Base-by-base conservation (phyloP, 2,888 invertebrate species). In the Cremastinae sp. region DNA sequence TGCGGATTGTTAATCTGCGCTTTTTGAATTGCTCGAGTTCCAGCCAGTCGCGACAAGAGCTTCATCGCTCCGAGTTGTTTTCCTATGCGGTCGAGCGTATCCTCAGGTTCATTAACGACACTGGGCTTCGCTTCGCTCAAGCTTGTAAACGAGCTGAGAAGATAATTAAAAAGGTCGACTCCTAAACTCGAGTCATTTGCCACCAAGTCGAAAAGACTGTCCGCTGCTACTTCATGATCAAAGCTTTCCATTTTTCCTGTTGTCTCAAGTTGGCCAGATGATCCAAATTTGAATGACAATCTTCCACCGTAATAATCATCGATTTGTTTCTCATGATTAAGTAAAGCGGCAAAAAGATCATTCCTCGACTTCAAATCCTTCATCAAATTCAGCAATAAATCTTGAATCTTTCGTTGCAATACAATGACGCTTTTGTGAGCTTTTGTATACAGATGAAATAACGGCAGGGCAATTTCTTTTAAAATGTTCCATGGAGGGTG, bases 121-220 rank as follows among this genome's bases (percentile, higher is more conserved):
- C n/a, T n/a, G n/a, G n/a, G n/a, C n/a, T n/a, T n/a, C n/a, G n/a
- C 61, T 12, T 83, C 70, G 55, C 69, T 75, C 56, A 79, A 70
- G 28, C 55, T 72, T 0, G 82, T 75, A 16, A 91, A 77, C 62
- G 65, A 70, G n/a, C 69, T 53, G 35, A 91, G 81, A 12, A 91
- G 83, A 81, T 90, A 91, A 20, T 84, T 84, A 72, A 91, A 91
- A 61, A 91, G 83, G 41, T 76, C 78, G 9, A 83, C 83, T n/a
- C 85, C 83, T 9, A 90, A 66, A 37, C 66, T 18, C 28, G 80
- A 80, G 58, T 89, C 84, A 35, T 79, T 81, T 56, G 84, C 81
- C 12, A 90, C 79, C 55, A 91, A 78, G 59, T 89, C 83, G 41
- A 86, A 83, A 14, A 91, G 70, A 62, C 82, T 83, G 55, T 90